These are phyloP conservation scores for Coracopsis vasa DNA, from an alignment of 2,113 vertebrate genomes.

Conservation along the genomic window DNA sequence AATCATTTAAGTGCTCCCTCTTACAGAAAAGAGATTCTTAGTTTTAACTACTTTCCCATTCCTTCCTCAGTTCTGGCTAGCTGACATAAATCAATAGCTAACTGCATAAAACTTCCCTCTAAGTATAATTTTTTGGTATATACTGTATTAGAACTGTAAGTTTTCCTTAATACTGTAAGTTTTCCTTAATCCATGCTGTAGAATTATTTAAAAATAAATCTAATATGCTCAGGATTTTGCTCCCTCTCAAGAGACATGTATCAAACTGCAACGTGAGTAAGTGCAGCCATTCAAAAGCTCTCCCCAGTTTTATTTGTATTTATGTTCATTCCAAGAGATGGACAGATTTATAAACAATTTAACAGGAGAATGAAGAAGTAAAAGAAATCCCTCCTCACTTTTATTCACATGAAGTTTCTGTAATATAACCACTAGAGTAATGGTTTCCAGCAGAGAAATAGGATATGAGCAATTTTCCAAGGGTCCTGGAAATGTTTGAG, in stretches of 20 bases:
- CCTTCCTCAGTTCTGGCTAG: not conserved
- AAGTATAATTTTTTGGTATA: not conserved
- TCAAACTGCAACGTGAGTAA: accelerated
- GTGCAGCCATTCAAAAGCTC: not conserved
- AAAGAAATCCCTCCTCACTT: not conserved
- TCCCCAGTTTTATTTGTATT: not conserved
- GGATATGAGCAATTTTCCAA: not conserved
- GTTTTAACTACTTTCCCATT: not conserved
- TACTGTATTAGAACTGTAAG: not conserved
- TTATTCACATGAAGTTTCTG: not conserved
- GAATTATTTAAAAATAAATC: not conserved
- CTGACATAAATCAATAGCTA: not conserved
- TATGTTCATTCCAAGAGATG: not conserved
- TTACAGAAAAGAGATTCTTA: not conserved
- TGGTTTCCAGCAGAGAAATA: not conserved
- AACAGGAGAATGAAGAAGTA: not conserved
- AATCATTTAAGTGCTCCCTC: not conserved
- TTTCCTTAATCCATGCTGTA: not conserved
- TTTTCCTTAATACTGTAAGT: not conserved
- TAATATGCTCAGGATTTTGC: not conserved
- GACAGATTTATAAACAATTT: not conserved
- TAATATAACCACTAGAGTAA: not conserved
- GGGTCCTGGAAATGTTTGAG: not conserved
- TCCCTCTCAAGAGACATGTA: not conserved
- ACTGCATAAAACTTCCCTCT: not conserved